Conservation (phyloP, 2,113 vertebrate genomes). For the Sula dactylatra region DNA sequence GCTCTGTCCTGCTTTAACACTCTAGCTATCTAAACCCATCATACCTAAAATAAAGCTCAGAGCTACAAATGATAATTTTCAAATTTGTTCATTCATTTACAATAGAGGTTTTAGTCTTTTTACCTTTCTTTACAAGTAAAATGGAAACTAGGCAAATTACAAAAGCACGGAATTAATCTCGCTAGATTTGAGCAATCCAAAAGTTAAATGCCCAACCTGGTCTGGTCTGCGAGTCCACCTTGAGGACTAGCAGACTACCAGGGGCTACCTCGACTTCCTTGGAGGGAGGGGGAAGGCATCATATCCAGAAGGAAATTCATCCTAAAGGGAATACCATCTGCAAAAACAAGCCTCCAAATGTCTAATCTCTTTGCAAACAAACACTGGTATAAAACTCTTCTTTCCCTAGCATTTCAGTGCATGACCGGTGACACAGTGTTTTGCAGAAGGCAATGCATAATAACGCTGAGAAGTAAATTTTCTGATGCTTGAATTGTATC, state of each 20-base stretch:
- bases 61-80: neutral
- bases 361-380: neutral
- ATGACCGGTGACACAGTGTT: neutral
- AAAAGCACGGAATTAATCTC: neutral
- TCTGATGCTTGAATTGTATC: neutral
- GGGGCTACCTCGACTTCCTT: neutral
- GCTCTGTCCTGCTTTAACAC: neutral
- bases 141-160: neutral
- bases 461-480: neutral
- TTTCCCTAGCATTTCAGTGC: neutral
- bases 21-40: neutral
- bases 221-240: neutral
- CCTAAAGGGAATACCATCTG: neutral
- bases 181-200: neutral
- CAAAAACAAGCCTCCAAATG: neutral
- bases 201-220: neutral
- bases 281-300: neutral
- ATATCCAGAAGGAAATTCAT: neutral
- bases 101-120: neutral
- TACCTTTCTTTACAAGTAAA: neutral
- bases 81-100: neutral
- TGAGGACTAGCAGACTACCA: neutral
- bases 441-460: neutral
- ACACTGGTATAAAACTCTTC: neutral
- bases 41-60: neutral